Conservation (phyloP, 1,140 invertebrate genomes). For the Heliothis virescens region DNA sequence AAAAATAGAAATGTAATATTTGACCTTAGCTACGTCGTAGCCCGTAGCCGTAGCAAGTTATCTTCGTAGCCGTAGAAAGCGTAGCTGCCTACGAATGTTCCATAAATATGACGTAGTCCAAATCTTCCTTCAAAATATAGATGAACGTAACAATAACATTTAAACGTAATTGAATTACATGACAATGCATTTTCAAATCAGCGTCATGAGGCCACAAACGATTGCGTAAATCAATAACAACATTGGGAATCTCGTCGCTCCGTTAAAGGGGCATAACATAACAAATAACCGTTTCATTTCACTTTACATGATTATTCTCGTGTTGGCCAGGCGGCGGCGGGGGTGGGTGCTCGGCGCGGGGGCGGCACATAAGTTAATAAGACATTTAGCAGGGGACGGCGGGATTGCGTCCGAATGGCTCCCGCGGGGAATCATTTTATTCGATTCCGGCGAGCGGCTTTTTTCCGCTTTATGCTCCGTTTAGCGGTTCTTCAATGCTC, state of each 20-base stretch:
- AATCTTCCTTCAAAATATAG: not conserved
- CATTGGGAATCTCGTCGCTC: constrained; percentile 71
- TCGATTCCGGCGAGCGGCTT: constrained; percentile 84
- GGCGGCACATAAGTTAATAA: constrained; percentile 83
- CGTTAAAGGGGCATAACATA: constrained; percentile 78
- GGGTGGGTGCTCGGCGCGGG: constrained; percentile 58
- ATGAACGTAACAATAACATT: not conserved
- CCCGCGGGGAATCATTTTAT: constrained; percentile 87
- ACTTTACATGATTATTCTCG: constrained; percentile 86
- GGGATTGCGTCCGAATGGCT: constrained; percentile 86
- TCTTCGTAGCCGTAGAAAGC: not conserved
- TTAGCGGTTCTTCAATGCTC: constrained; percentile 75
- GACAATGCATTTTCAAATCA: constrained; percentile 46
- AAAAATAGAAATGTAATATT: too few species aligned
- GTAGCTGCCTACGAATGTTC: not conserved
- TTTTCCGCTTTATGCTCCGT: constrained; percentile 84
- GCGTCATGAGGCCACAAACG: constrained; percentile 63
- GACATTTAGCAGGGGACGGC: constrained; percentile 85
- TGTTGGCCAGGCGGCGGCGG: constrained; percentile 66
- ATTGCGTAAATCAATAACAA: constrained; percentile 73
- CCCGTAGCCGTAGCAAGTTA: not conserved
- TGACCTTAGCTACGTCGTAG: not conserved
- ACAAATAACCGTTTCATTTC: constrained; percentile 86
- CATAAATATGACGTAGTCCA: not conserved
- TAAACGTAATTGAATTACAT: constrained; percentile 35